These are phyloP conservation scores for Rhynchotus rufescens DNA, from an alignment of 2,797 vertebrate genomes.

Conservation along the genomic window DNA sequence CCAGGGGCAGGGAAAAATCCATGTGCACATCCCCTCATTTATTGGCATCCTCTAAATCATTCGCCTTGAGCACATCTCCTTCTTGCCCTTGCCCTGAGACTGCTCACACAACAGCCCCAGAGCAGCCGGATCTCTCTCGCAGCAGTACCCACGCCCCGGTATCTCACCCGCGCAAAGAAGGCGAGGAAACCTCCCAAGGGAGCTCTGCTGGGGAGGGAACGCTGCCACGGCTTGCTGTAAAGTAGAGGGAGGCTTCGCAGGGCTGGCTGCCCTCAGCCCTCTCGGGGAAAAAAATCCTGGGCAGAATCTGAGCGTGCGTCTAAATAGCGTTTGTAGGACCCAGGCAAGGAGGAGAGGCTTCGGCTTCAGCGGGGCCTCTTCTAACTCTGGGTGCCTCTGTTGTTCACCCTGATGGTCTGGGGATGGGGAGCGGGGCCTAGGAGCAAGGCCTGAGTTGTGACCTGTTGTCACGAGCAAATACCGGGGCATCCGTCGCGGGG, in stretches of 20 bases:
- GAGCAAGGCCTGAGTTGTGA: not conserved
- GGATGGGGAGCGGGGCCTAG: fast-evolving
- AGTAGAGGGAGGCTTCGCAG: not conserved
- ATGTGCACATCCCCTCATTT: fast-evolving
- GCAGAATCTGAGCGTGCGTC: not conserved
- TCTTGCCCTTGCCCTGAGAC: not conserved
- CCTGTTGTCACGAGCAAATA: not conserved
- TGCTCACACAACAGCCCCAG: not conserved
- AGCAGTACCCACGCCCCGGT: not conserved
- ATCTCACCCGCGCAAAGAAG: not conserved
- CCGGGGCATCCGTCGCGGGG: not conserved
- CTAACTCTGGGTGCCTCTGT: not conserved
- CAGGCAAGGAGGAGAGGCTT: not conserved
- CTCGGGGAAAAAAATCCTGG: fast-evolving
- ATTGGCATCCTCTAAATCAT: not conserved
- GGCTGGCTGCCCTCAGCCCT: not conserved
- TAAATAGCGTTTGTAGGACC: not conserved
- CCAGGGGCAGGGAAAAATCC: not conserved
- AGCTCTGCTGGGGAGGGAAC: not conserved
- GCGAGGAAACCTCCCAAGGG: not conserved
- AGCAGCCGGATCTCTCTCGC: not conserved
- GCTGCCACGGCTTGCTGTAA: fast-evolving
- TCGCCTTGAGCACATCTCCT: not conserved
- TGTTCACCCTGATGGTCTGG: fast-evolving
- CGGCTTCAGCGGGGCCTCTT: not conserved